Evolutionary conservation across 2,888 invertebrate genomes (phyloP), one percentile per base, ranked within the genome.

Genomic region (Uropetala carovei): DNA sequence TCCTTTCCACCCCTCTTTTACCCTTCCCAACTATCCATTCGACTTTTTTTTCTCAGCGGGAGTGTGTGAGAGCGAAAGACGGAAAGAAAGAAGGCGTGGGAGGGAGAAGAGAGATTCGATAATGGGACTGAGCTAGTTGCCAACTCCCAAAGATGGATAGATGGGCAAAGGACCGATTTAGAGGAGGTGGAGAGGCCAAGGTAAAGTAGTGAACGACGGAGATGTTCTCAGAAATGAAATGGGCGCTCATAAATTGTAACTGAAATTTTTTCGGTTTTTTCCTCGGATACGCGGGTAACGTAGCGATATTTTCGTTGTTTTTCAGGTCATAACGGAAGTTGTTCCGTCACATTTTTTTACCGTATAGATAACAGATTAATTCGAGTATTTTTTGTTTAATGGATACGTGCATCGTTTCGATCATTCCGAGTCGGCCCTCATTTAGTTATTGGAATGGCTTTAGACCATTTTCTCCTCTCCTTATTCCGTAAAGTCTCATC

Each of bases 111-210:
- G 27, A 22, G 75, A 14, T 27, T 75, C 75, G 27, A 75, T 75
- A 75, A 75, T 75, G 75, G 75, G 22, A 75, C 68, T 18, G 68
- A n/a, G 22, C 75, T 27, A 27, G 27, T 75, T 75, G 75, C 75
- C 75, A 75, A 75, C 27, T 75, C 22, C 75, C 75, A 75, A 75
- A 27, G 75, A 75, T 27, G 27, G 27, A 75, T 75, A 75, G 75
- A 64, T 64, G 64, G 64, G 18, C 16, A 14, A 75, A 75, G 22
- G 75, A 27, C 27, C 27, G 75, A 11, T 27, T n/a, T n/a, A 14
- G n/a, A 64, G 14, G 64, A n/a, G 64, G 64, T 64, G 64, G 64
- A 64, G n/a, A 64, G 18, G 22, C 22, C 18, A 68, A 22, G 64
- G 64, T 16, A 16, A 14, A n/a, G n/a, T n/a, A n/a, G n/a, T 7